phyloP scores from a whole-genome alignment of 2,113 vertebrate species.

The Xenopus laevis region DNA sequence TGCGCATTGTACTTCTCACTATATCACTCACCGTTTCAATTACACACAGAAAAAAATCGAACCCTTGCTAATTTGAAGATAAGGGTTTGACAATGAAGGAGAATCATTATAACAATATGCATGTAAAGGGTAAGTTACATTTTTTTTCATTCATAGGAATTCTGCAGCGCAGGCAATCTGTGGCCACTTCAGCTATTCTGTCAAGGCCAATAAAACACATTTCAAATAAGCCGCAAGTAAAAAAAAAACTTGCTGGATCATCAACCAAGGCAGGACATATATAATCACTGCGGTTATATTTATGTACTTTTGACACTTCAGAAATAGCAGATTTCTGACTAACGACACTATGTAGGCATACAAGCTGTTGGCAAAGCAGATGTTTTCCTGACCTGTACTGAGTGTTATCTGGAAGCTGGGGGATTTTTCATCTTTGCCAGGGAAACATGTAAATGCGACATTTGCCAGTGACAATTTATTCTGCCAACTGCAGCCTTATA shows the following conservation, averaged over 20 bases:
- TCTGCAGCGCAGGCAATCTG: conserved; percentile 7
- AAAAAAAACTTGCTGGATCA: conserved; percentile 21
- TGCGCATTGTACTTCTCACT: too few species aligned
- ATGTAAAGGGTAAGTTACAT: too few species aligned
- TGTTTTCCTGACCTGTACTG: conserved; percentile 21
- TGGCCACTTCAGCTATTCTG: conserved; percentile 10
- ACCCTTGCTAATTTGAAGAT: too few species aligned
- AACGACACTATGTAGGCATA: conserved; percentile 18
- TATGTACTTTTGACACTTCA: conserved; percentile 23
- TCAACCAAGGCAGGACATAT: conserved; percentile 6
- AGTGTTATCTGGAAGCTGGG: conserved; percentile 21
- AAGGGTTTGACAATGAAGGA: too few species aligned
- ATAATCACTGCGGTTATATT: conserved; percentile 30
- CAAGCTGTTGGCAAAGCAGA: conserved; percentile 1
- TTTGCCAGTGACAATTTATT: conserved; percentile 13
- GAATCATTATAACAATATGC: too few species aligned
- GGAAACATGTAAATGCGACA: conserved; percentile 11
- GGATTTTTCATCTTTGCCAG: conserved; percentile 12
- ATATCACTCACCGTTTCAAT: too few species aligned
- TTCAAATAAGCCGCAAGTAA: conserved; percentile 20
- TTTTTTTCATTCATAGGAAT: conserved; percentile 12
- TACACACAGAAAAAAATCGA: too few species aligned
- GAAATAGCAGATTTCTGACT: conserved; percentile 22
- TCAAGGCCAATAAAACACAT: conserved; percentile 28
- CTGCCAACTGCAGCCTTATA: conserved; percentile 12